A percentile compares a stretch with the other conserved stretches of the same genome.
Conservation (phyloP, 2,113 vertebrate genomes). For the Thamnaconus septentrionalis region DNA sequence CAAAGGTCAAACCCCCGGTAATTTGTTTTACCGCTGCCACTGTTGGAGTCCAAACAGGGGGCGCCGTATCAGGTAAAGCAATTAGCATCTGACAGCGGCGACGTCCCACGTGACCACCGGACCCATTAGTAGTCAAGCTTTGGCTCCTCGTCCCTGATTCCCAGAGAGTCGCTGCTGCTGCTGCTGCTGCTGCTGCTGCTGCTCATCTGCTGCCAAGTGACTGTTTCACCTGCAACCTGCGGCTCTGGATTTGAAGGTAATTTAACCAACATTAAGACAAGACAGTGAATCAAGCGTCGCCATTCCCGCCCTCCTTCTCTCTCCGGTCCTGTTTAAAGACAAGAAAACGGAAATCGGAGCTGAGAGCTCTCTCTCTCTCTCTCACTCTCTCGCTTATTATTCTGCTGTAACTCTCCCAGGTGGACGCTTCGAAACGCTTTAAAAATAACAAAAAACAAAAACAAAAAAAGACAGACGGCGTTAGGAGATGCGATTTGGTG, state of each 20-base stretch:
- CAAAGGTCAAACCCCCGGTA: conserved; percentile 59
- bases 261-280: conserved; percentile 60
- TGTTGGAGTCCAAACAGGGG: conserved; percentile 42
- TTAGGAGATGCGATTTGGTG: conserved; percentile 16
- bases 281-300: conserved; percentile 54
- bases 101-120: conserved; percentile 64
- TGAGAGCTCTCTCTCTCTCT: no score
- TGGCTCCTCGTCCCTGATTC: conserved; percentile 67
- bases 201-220: conserved; percentile 56
- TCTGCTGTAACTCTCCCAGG: conserved; percentile 68
- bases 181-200: conserved; percentile 25
- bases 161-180: conserved; percentile 46
- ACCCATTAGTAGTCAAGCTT: conserved; percentile 60
- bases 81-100: conserved; percentile 73
- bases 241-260: conserved; percentile 60
- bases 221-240: conserved; percentile 54
- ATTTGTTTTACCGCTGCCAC: conserved; percentile 63
- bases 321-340: conserved; percentile 55
- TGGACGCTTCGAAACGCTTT: conserved; percentile 29
- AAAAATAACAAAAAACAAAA: no score
- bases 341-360: conserved; percentile 30
- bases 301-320: conserved; percentile 22
- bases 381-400: conserved; percentile 61
- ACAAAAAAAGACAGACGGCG: no score
- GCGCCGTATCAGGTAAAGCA: conserved; percentile 70